Base-by-base conservation (phyloP, 2,797 vertebrate species). In the Varecia variegata region DNA sequence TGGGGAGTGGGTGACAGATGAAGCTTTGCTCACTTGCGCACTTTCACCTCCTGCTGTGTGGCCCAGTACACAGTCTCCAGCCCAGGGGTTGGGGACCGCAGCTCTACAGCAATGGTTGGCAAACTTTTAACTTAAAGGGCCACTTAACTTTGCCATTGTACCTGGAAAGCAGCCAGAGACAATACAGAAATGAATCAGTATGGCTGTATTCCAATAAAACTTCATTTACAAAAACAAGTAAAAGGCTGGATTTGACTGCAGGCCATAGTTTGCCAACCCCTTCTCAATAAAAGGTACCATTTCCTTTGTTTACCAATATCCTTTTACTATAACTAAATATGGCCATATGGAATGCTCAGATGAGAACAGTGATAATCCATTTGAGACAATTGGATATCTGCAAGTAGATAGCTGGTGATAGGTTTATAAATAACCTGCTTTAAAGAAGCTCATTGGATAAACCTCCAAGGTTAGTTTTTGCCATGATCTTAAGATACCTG, bases 361-460 rank as follows among this genome's bases (percentile, higher is more conserved):
- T 91, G 80, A 90, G 45, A 86, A 76, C 50, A 67, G 30, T 74
- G 50, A 35, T 70, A 52, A 77, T 79, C 40, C 71, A 77, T 54
- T 71, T 73, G 38, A 88, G 67, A 50, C 23, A 52, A 25, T 65
- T 84, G 45, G 15, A 4, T 92, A 58, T 40, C 71, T 93, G 17
- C 14, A 67, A 50, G 21, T 73, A 20, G 54, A 23, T 60, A 60
- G 25, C 65, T 74, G n/a, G 56, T 80, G 38, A 89, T 73, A 30
- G 54, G 35, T 84, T 32, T 88, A 23, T 82, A 93, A 91, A 71
- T 88, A 86, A 82, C n/a, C 35, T 71, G 32, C 56, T 43, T 86
- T 81, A 84, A 87, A 50, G 82, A 92, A 93, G 50, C 23, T 71
- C 27, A 56, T 21, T 86, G n/a, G 38, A 56, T 88, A 81, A 93